Conservation (phyloP, 1,140 invertebrate species). For the Propsilocerus akamusi region DNA sequence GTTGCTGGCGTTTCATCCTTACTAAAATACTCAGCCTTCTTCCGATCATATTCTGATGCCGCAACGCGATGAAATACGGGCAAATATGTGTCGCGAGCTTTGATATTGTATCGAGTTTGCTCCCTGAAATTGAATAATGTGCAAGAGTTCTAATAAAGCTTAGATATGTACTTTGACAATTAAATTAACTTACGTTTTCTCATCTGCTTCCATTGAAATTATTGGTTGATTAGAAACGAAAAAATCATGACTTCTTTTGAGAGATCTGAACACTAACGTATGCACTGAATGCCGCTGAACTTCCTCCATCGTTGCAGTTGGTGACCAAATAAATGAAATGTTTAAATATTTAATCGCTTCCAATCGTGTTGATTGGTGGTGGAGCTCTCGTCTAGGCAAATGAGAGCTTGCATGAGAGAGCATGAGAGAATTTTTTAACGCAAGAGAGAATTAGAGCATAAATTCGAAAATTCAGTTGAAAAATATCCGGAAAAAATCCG, state of each 20-base stretch:
- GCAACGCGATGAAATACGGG: slow-evolving; percentile 68
- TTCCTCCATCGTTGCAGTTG: slow-evolving; percentile 40
- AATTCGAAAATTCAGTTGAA: too few species aligned
- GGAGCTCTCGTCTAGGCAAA: too few species aligned
- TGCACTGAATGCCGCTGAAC: slow-evolving; percentile 94
- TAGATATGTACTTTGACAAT: slow-evolving; percentile 6
- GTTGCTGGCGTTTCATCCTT: slow-evolving; percentile 22
- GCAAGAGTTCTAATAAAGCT: slow-evolving; percentile 2
- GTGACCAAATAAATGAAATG: not conserved
- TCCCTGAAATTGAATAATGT: slow-evolving; percentile 37
- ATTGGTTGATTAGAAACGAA: slow-evolving; percentile 81
- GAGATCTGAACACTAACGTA: slow-evolving; percentile 87
- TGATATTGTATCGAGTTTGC: slow-evolving; percentile 50
- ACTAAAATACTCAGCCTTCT: slow-evolving; percentile 30
- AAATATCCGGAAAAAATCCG: too few species aligned
- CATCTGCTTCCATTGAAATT: slow-evolving; percentile 59
- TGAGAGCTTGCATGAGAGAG: too few species aligned
- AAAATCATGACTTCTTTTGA: slow-evolving; percentile 96
- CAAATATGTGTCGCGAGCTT: slow-evolving; percentile 75
- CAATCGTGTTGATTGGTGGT: too few species aligned
- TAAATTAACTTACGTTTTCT: slow-evolving; percentile 46
- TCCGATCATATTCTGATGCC: slow-evolving; percentile 36
- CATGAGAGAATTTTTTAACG: too few species aligned
- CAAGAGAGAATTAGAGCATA: too few species aligned
- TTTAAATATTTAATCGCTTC: too few species aligned